Conservation (phyloP, 2,797 vertebrate genomes). For the Myotis planiceps region DNA sequence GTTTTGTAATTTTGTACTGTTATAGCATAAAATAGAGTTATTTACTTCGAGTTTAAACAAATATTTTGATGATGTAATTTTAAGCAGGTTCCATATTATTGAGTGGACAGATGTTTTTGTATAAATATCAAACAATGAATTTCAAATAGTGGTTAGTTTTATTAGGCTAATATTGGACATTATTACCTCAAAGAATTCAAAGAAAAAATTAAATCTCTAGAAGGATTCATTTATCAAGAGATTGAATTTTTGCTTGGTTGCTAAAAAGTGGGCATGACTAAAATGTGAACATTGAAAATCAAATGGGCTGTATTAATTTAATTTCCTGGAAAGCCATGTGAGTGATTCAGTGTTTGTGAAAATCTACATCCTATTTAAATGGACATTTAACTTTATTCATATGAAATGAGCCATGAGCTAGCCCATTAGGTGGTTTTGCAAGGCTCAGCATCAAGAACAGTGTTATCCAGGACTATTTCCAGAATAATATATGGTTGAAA, state of each 20-base stretch:
- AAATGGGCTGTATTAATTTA: constrained; percentile 63
- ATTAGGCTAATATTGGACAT: neutral
- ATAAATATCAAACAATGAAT: neutral
- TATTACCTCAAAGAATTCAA: neutral
- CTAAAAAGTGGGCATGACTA: neutral
- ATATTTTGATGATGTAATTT: neutral
- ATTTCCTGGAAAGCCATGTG: constrained; percentile 35
- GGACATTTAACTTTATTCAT: constrained; percentile 16
- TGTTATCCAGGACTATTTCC: neutral
- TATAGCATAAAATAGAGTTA: neutral
- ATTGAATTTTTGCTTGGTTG: constrained; percentile 19
- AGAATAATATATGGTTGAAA: constrained; percentile 11
- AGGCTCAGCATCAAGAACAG: neutral
- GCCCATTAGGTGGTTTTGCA: constrained; percentile 39
- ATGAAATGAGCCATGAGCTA: constrained; percentile 50
- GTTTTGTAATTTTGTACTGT: neutral
- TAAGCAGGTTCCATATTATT: neutral
- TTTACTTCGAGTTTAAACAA: constrained; percentile 5
- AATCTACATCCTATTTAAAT: neutral
- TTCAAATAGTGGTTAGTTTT: neutral
- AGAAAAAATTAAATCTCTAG: neutral
- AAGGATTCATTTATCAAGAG: constrained; percentile 10
- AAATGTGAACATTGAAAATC: constrained; percentile 55
- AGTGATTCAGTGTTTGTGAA: constrained; percentile 40
- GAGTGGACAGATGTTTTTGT: neutral